Base-by-base conservation (phyloP, 2,797 vertebrate species). In the Tachyglossus aculeatus region DNA sequence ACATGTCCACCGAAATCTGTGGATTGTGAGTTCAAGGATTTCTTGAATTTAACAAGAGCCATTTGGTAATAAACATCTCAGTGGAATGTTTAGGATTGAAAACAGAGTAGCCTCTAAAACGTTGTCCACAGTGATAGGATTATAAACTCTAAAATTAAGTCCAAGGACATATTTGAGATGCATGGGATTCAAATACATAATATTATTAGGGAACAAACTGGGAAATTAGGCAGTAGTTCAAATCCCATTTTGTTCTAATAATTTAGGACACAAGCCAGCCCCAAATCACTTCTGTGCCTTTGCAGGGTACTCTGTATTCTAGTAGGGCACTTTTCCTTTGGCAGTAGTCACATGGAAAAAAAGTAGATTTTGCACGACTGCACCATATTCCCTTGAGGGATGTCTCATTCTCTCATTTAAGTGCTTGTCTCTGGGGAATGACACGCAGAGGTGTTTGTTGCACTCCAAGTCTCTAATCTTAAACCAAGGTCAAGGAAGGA, bases 161-260 rank as follows among this genome's bases (percentile, higher is more conserved):
- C 78, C 74, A 83, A 82, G 71, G 63, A 59, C 66, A 36, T 67
- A 76, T 80, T 37, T 5, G 14, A 78, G 60, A 77, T 71, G 60
- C 36, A 38, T 65, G 47, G 29, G 70, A 14, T 67, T 65, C 14
- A 22, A 65, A 80, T 47, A 43, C 41, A 43, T 73, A 67, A 83
- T 63, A 71, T 62, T 51, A 73, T 62, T 67, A 52, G 41, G 52
- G 3, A 73, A 5, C 15, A 55, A 33, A 71, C 59, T 71, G 69
- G 37, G 44, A 81, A 85, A 83, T 51, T 38, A 82, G 86, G 78
- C 59, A 22, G 14, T 22, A 45, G 51, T 76, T 83, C 59, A 80
- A 78, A 66, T 66, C 63, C 65, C 62, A 82, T 82, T 84, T 78
- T 76, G 67, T 60, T 69, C 27, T 71, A 74, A 77, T 81, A 78